Evolutionary conservation across 2,888 invertebrate species (phyloP), one percentile per base, ranked within the genome.

Genomic region (Drosophila kambysellisi): DNA sequence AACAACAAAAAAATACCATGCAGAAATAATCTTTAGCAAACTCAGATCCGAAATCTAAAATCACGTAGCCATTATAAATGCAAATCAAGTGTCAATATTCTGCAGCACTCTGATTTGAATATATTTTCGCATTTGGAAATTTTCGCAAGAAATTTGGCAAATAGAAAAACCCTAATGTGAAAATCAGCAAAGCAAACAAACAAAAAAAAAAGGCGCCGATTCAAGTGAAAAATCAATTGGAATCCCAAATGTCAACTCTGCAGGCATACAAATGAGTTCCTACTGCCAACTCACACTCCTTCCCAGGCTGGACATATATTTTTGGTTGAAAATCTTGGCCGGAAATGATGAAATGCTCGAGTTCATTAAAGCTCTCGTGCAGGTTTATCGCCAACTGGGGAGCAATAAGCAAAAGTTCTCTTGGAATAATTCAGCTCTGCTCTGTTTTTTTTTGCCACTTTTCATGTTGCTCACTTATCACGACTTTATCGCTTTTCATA

Each of bases 181-280:
- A 83, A 87, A 82, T 85, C 84, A 84, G 75, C 74, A 79, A 84
- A 76, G 62, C 74, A 88, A 86, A 88, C 75, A 88, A 65, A 54
- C 29, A 54, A 3, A 43, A 41, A 57, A 52, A 73, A 54, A 51
- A 37, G 35, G 4, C n/a, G 30, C 32, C 20, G 50, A 51, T 52
- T 61, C 67, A 51, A 70, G 29, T 54, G 74, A 51, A 82, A 91
- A 88, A 89, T 87, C 86, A 91, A 85, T 89, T 89, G 81, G 82
- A 91, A 91, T 89, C 89, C 87, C 84, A 84, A 91, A 90, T 90
- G 87, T 87, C 91, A 91, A 91, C 82, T 74, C 74, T 74, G 76
- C 29, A 58, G 50, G 87, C 81, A 87, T 88, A 81, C 87, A 72
- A 83, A 85, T 88, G 80, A 79, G 82, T 25, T 56, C 30, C 17